Conservation (phyloP, 1,140 invertebrate species). For the Elysia chlorotica region DNA sequence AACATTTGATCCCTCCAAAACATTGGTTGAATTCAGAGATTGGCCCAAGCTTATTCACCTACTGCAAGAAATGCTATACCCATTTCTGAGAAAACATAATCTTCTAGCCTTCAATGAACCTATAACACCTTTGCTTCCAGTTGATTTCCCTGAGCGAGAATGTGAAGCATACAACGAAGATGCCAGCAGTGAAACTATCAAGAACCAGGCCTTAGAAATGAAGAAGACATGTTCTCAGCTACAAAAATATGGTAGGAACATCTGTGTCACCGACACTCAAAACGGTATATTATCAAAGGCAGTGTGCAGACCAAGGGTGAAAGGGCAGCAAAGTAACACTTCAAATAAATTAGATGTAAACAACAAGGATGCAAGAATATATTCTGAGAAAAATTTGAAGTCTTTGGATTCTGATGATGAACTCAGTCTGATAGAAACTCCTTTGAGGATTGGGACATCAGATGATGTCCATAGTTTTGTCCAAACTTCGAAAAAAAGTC, state of each 20-base stretch:
- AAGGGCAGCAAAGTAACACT: too few species aligned
- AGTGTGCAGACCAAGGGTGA: not conserved
- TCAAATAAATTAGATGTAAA: too few species aligned
- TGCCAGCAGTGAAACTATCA: not conserved
- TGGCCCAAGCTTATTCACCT: conserved; percentile 65
- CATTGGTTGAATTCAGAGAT: conserved; percentile 69
- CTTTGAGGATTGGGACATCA: too few species aligned
- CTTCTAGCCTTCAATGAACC: too few species aligned
- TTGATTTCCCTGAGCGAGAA: not conserved
- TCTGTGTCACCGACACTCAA: not conserved
- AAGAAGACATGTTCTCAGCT: too few species aligned
- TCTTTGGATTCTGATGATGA: too few species aligned
- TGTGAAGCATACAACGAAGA: not conserved
- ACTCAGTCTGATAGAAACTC: too few species aligned
- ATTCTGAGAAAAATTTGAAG: too few species aligned
- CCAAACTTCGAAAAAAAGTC: too few species aligned
- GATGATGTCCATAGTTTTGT: too few species aligned
- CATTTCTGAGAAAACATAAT: conserved; percentile 51
- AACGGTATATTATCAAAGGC: conserved; percentile 1
- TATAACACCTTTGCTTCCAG: not conserved
- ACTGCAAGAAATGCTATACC: conserved; percentile 64
- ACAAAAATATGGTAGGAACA: not conserved
- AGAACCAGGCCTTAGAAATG: too few species aligned
- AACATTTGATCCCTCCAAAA: conserved; percentile 64
- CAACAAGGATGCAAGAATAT: too few species aligned